Percentiles rank a stretch among this genome's conserved stretches.
phyloP scores from a whole-genome alignment of 2,797 vertebrate species.

The Odontamblyopus rebecca region DNA sequence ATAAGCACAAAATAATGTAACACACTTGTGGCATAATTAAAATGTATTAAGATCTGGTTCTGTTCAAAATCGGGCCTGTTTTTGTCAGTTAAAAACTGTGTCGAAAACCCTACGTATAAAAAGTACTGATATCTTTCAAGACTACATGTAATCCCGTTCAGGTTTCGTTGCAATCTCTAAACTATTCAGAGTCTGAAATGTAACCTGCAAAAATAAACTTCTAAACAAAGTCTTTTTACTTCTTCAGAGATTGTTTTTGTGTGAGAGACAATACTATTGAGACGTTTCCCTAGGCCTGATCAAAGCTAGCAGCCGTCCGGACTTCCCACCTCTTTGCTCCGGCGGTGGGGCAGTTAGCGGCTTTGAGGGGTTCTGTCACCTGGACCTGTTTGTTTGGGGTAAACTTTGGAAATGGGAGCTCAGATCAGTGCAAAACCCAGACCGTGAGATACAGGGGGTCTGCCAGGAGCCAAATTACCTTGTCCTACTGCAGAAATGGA shows the following conservation, averaged over 20 bases:
- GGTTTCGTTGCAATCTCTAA: constrained; percentile 25
- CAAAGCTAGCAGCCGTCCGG: constrained; percentile 23
- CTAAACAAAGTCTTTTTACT: constrained; percentile 22
- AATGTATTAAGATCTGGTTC: too few species aligned
- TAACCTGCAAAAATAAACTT: constrained; percentile 47
- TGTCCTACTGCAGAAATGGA: constrained; percentile 66
- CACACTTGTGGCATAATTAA: too few species aligned
- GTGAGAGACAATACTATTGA: background rate
- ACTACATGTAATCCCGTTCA: constrained; percentile 9
- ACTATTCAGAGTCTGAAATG: constrained; percentile 16
- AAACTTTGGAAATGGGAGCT: constrained; percentile 53
- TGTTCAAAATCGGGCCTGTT: too few species aligned
- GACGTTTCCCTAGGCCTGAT: constrained; percentile 33
- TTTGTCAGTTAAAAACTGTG: too few species aligned
- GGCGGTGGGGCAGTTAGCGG: constrained; percentile 29
- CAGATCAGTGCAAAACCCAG: constrained; percentile 51
- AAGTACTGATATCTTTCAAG: background rate
- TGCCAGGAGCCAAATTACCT: constrained; percentile 65
- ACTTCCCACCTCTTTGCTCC: constrained; percentile 29
- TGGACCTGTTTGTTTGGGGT: constrained; percentile 60
- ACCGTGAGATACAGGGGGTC: constrained; percentile 46
- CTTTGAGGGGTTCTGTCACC: constrained; percentile 24
- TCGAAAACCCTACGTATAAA: too few species aligned
- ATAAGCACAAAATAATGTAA: too few species aligned
- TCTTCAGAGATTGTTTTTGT: constrained; percentile 2